Evolutionary conservation across 1,140 invertebrate species (phyloP).

Genomic region (Conus ventricosus): DNA sequence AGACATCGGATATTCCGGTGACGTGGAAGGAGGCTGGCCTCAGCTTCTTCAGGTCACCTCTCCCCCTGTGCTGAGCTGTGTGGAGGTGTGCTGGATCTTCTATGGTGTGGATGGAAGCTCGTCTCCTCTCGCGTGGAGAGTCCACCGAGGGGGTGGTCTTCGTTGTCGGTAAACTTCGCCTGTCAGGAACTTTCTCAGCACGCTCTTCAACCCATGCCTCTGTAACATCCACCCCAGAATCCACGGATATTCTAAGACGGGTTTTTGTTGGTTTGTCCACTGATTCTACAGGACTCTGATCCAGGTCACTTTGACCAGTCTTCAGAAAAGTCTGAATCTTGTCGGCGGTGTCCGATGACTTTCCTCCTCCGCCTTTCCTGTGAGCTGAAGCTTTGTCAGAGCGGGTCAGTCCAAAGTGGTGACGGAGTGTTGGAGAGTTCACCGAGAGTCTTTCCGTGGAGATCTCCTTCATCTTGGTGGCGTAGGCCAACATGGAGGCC

Average conservation of each 20-base stretch:
- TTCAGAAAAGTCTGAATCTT: neutral
- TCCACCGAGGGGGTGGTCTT: neutral
- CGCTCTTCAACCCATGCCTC: neutral
- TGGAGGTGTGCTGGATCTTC: neutral
- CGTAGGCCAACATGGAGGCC: neutral
- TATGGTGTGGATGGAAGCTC: neutral
- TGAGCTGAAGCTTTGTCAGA: neutral
- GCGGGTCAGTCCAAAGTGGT: neutral
- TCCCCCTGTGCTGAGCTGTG: neutral
- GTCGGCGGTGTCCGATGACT: neutral
- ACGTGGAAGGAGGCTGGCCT: neutral
- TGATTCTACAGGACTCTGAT: neutral
- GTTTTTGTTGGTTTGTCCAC: neutral
- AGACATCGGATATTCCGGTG: neutral
- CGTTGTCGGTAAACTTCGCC: neutral
- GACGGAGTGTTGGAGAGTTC: neutral
- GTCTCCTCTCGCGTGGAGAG: neutral
- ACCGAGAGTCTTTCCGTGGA: neutral
- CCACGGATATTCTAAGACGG: neutral
- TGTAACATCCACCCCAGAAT: neutral
- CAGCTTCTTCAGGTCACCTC: neutral
- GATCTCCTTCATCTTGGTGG: neutral
- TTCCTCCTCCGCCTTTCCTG: neutral
- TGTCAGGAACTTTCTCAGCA: neutral
- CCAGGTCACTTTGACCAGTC: neutral